These are phyloP conservation scores for Chrysopilus asiliformis DNA, from an alignment of 2,888 invertebrate species.

Conservation along the genomic window DNA sequence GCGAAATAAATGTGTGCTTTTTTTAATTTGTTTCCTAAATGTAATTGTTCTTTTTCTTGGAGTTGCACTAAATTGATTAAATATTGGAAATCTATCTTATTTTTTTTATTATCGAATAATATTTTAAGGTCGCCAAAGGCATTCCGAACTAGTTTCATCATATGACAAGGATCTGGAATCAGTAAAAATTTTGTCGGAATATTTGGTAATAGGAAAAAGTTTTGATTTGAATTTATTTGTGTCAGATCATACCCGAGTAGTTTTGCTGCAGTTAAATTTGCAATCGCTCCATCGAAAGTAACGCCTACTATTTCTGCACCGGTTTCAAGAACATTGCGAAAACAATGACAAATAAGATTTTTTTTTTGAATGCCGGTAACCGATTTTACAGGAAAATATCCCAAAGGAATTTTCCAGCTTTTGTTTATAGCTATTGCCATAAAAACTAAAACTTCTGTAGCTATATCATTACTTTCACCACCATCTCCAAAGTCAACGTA, in stretches of 20 bases:
- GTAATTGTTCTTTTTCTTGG: constrained; percentile 6
- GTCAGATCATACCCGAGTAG: constrained; percentile 1
- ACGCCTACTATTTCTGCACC: not conserved
- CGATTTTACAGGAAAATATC: too few relatives aligned
- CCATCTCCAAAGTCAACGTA: too few relatives aligned
- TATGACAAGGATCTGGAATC: constrained; percentile 8
- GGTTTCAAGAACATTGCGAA: not conserved
- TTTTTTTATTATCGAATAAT: constrained; percentile 3
- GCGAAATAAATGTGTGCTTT: constrained; percentile 6
- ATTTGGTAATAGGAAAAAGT: too few relatives aligned
- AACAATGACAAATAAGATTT: too few relatives aligned
- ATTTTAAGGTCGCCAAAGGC: not conserved
- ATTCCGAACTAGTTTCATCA: constrained; percentile 8
- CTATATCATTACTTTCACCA: too few relatives aligned
- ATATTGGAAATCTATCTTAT: constrained; percentile 2
- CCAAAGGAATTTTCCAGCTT: not conserved
- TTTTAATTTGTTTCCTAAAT: constrained; percentile 8
- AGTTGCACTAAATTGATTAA: not conserved
- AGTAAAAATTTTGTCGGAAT: too few relatives aligned
- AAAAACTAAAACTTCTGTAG: not conserved
- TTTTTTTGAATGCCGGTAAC: too few relatives aligned
- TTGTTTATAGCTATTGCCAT: not conserved
- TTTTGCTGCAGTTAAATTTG: constrained; percentile 1
- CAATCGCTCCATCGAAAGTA: constrained; percentile 2
- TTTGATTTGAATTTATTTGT: not conserved